Percentiles rank a stretch among this genome's conserved stretches.
phyloP scores from a whole-genome alignment of 64 coral and sea anemone species.

The Stichodactyla helianthus region DNA sequence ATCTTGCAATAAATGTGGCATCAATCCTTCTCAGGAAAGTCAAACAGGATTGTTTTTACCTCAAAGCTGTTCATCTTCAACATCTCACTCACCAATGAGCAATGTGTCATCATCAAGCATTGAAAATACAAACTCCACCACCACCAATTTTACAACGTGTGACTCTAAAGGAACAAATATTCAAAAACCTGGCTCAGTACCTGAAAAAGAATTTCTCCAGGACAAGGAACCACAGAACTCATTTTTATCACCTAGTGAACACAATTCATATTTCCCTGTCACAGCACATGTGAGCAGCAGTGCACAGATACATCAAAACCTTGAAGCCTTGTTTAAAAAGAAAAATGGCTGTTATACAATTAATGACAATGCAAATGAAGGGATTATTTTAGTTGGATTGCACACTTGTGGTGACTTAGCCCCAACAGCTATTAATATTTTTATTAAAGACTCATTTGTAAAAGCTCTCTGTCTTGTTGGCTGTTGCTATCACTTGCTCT shows the following conservation, averaged over 20 bases:
- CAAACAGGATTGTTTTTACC: not conserved
- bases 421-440: slow-evolving; percentile 63
- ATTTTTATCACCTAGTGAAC: not conserved
- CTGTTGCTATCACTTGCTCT: slow-evolving; percentile 86
- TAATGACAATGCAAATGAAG: not conserved
- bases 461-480: slow-evolving; percentile 74
- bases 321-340: not conserved
- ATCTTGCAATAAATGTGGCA: too few relatives aligned
- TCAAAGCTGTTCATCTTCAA: not conserved
- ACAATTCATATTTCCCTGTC: slow-evolving; percentile 34
- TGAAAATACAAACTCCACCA: not conserved
- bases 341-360: not conserved
- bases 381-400: slow-evolving; percentile 58
- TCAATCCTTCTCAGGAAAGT: not conserved
- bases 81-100: not conserved
- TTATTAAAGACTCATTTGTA: slow-evolving; percentile 49
- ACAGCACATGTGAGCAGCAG: slow-evolving; percentile 30
- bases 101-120: not conserved
- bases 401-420: slow-evolving; percentile 83
- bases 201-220: not conserved
- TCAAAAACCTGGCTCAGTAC: not conserved
- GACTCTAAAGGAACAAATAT: not conserved
- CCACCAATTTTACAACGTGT: not conserved
- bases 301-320: not conserved
- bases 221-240: not conserved